Base-by-base conservation (phyloP, 2,888 invertebrate species). In the Synanthedon andrenaeformis region DNA sequence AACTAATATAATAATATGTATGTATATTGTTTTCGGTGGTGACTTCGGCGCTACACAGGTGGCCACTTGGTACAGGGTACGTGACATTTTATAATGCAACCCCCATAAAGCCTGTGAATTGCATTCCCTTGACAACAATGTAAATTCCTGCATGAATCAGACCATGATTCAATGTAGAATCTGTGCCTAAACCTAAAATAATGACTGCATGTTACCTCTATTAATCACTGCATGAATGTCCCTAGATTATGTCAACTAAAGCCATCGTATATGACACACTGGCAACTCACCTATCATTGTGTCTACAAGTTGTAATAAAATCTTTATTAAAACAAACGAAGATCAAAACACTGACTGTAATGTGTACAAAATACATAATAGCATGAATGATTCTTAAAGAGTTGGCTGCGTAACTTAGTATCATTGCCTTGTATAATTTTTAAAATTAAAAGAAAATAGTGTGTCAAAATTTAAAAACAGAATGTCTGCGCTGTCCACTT, bases 31-130 rank as follows among this genome's bases (percentile, higher is more conserved):
- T 86, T 86, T 85, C 86, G 85, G 86, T 87, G 85, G 81, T 75
- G 85, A 71, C 72, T 73, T 74, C 72, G 73, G 69, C 75, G 74
- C 65, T 69, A 61, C 80, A 75, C 91, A 95, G 94, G 95, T 95
- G 91, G 94, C 94, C 89, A 92, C 93, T 90, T 95, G 95, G 94
- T 95, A 92, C 91, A 92, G 94, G 94, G 94, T 95, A 94, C 90
- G 94, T 94, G 89, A 62, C 52, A 61, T 59, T 76, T 71, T 70
- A 51, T 71, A 68, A 65, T 62, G 65, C 66, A 66, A 67, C 61
- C 63, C 58, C 61, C 55, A 55, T 59, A 61, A 57, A 60, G 57
- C 50, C 54, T 54, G 55, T 59, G 55, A 51, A 58, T 59, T 35
- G 53, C 51, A 41, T 51, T 53, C 53, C 52, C 49, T 49, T 49